Conservation (phyloP, 2,888 invertebrate genomes). For the Alentia gelatinosa region DNA sequence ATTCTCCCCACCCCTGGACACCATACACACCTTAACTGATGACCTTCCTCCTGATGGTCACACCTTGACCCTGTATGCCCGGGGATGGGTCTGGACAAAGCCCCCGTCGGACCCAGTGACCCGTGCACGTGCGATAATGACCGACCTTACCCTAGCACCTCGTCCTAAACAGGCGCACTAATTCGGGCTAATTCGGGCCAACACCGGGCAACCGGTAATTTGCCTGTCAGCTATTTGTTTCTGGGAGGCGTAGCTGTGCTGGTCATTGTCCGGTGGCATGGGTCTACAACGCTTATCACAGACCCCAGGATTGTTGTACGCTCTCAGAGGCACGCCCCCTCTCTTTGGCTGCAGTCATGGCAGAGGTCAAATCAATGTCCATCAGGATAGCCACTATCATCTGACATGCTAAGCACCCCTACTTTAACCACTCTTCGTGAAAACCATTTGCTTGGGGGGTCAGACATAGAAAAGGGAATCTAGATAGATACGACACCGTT, state of each 20-base stretch:
- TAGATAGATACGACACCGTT: too few species aligned
- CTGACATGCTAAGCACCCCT: not conserved
- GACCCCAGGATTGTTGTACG: not conserved
- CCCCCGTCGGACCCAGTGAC: slow-evolving; percentile 2
- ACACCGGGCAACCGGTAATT: not conserved
- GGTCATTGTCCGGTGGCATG: not conserved
- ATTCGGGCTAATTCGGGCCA: slow-evolving; percentile 10
- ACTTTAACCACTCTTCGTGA: too few species aligned
- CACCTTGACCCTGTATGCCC: not conserved
- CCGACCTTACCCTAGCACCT: not conserved
- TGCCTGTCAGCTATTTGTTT: slow-evolving; percentile 34
- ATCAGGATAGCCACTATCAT: not conserved
- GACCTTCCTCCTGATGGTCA: not conserved
- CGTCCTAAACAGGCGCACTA: not conserved
- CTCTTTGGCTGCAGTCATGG: not conserved
- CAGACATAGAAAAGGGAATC: too few species aligned
- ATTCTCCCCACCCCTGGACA: not conserved
- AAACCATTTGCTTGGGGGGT: too few species aligned
- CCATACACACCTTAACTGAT: slow-evolving; percentile 3
- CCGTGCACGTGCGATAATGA: slow-evolving; percentile 40
- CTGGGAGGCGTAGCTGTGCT: not conserved
- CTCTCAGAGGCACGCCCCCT: not conserved
- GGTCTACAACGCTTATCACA: not conserved
- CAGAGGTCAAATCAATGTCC: slow-evolving; percentile 26
- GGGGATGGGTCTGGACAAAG: not conserved